A percentile compares a stretch with the other conserved stretches of the same genome.
phyloP scores from a whole-genome alignment of 2,888 invertebrate species.

The Mesorhabditis sp. region DNA sequence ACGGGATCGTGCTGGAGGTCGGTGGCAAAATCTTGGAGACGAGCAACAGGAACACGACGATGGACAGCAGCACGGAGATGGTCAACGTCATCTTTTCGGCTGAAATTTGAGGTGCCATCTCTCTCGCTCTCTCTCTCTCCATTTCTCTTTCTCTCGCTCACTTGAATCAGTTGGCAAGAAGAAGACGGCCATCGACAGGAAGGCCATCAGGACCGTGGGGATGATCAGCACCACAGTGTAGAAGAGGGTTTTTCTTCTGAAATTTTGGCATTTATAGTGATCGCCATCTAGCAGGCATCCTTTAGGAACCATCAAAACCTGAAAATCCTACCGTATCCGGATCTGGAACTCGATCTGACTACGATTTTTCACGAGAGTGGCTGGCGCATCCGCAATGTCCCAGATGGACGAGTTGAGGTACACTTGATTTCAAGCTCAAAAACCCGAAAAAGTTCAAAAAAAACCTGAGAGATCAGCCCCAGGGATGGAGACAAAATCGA shows the following conservation, averaged over 20 bases:
- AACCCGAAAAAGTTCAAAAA: background rate
- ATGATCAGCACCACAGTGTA: constrained; percentile 98
- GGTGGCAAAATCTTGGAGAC: constrained; percentile 98
- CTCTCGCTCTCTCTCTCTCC: too few species aligned
- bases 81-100: constrained; percentile 84
- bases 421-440: constrained; percentile 63
- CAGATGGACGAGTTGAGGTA: constrained; percentile 98
- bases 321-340: constrained; percentile 30
- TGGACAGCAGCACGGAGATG: constrained; percentile 95
- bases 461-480: constrained; percentile 80
- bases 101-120: constrained; percentile 9
- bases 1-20: constrained; percentile 91
- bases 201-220: constrained; percentile 96
- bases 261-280: background rate
- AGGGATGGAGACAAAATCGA: constrained; percentile 89
- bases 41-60: constrained; percentile 95
- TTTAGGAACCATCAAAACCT: background rate
- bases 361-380: constrained; percentile 59
- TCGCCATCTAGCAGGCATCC: background rate
- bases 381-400: constrained; percentile 80
- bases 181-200: constrained; percentile 83
- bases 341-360: constrained; percentile 54
- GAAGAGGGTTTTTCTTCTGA: constrained; percentile 88
- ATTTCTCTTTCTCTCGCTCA: background rate
- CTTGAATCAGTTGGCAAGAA: constrained; percentile 85